Base-by-base conservation (phyloP, 1,140 invertebrate genomes). In the Hyles euphorbiae region DNA sequence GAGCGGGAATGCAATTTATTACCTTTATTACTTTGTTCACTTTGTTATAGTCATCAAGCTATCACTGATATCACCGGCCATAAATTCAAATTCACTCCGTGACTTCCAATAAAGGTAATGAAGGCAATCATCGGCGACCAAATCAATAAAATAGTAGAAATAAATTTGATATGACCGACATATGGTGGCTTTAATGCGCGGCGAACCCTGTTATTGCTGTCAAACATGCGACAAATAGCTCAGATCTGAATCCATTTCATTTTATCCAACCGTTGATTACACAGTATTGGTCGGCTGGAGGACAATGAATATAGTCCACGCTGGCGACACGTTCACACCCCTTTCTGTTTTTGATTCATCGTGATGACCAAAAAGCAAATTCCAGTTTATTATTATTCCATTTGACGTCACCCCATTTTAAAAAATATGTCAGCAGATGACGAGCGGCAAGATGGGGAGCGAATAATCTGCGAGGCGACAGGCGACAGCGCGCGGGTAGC, bases 111-210 rank as follows among this genome's bases (percentile, higher is more conserved):
- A 85, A 85, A 87, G 75, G 76, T 87, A 88, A 88, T 87, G 86
- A 86, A 84, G 73, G 78, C 79, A 82, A 87, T 87, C 77, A 83
- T 83, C 75, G 78, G 67, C 76, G 70, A 72, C 71, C 68, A 75
- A 81, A 75, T 78, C 82, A 88, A 87, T 87, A 86, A 88, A 87
- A 88, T 88, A 88, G 87, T 88, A 88, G 83, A 87, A 87, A 88
- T 88, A 88, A 87, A 87, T 87, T 88, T 87, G 86, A 88, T 88
- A 87, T 87, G 81, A 87, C 78, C 83, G 83, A 87, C 86, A 88
- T 88, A 88, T 88, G 86, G 83, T 70, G 77, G 76, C 74, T 74
- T 64, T 80, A 80, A 86, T 84, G 81, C 78, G 78, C 73, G 74
- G 67, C 70, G 74, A 77, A 86, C 83, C 81, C 83, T 80, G 83